phyloP scores from a whole-genome alignment of 2,113 vertebrate genomes.

The Charadrius vociferus region DNA sequence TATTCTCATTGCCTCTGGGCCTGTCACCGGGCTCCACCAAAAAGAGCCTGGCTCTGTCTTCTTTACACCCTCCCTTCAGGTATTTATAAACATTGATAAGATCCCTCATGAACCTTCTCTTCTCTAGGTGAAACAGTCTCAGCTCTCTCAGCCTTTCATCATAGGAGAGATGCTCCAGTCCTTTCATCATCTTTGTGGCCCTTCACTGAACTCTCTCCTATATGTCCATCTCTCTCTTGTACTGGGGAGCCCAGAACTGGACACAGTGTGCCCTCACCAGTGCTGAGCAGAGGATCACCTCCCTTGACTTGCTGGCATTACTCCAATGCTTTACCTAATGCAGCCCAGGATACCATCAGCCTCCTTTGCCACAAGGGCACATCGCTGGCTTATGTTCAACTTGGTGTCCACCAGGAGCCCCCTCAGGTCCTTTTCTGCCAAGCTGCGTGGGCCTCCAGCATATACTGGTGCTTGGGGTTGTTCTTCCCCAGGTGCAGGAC shows the following conservation, averaged over 20 bases:
- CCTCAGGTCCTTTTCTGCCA: neutral
- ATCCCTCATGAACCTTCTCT: neutral
- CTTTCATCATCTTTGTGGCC: neutral
- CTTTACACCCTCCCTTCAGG: neutral
- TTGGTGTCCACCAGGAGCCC: neutral
- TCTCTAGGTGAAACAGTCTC: too few species aligned
- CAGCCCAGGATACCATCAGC: neutral
- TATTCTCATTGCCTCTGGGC: neutral
- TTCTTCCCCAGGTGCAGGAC: neutral
- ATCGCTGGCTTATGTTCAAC: neutral
- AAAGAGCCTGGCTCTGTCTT: neutral
- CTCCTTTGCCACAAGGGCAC: neutral
- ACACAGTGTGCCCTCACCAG: neutral
- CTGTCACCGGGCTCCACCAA: neutral
- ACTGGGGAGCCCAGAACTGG: neutral
- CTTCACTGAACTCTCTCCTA: neutral
- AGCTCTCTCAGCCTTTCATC: too few species aligned
- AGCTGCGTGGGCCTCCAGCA: neutral
- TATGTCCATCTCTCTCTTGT: neutral
- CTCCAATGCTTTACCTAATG: neutral
- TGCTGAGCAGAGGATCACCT: neutral
- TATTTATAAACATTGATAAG: neutral
- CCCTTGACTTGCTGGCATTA: neutral
- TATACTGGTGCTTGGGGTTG: neutral
- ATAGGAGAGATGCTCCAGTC: too few species aligned